Evolutionary conservation across 92 coral and sea anemone species (phyloP), one percentile per base, ranked within the genome.

Genomic region (Pocillopora grandis): DNA sequence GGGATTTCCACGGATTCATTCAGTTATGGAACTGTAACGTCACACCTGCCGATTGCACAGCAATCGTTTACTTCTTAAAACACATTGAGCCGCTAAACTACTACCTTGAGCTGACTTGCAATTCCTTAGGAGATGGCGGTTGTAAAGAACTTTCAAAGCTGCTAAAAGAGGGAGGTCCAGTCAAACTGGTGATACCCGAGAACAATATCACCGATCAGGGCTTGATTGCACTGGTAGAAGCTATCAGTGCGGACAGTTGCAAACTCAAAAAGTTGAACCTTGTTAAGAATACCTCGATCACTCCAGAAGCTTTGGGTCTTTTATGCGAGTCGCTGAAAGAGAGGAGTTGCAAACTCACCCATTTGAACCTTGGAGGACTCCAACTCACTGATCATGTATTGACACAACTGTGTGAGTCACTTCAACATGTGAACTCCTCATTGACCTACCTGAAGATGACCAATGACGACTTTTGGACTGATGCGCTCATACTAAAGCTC

Each of bases 31-130:
- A 76, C 1, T 57, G 79, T 20, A 75, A 57, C 2, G 58, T 87
- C 2, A 76, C 87, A 37, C 87, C 90, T 59, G 73, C 68, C 52
- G 90, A 87, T 65, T 87, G 87, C 55, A 77, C 87, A 27, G 87
- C 90, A 65, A 62, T 87, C 31, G 87, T 82, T 17, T 70, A 82
- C 64, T 82, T 82, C 66, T 33, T 87, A 58, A 68, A 69, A 17
- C 82, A 87, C 59, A 49, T 87, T 33, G 72, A 76, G 27, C 67
- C 62, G 2, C 31, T 75, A 37, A 65, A 82, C 11, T 78, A 66
- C 58, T 36, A 1, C 5, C 90, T 87, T 48, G 64, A 76, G 56
- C 27, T 87, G 68, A 21, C 37, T 16, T 1, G 3, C 12, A 87
- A 82, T 71, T 67, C 66, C 23, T 66, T 87, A 35, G 87, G 83